Evolutionary conservation across 2,888 invertebrate genomes (phyloP).

Genomic region (Tubulanus polymorphus): DNA sequence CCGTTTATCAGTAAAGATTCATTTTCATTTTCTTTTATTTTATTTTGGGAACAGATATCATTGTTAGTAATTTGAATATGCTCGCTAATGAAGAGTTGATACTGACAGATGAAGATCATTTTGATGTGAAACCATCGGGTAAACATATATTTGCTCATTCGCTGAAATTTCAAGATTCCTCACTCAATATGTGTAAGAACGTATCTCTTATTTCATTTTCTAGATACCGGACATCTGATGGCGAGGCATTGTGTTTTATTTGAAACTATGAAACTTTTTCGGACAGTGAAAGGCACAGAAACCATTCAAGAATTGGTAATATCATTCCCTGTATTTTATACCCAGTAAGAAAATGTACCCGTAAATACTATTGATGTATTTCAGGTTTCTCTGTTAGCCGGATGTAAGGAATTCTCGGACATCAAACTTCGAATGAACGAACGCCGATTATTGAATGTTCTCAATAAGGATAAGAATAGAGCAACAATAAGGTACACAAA

Average conservation of each 20-base stretch:
- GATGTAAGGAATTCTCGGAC: conserved; percentile 66
- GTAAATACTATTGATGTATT: background rate
- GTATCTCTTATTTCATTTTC: conserved; percentile 9
- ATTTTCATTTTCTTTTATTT: background rate
- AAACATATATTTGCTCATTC: background rate
- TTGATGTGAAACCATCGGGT: conserved; percentile 61
- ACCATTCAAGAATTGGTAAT: conserved; percentile 46
- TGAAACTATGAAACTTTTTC: conserved; percentile 66
- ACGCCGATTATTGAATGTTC: conserved; percentile 64
- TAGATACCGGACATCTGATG: conserved; percentile 64
- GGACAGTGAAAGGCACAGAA: conserved; percentile 38
- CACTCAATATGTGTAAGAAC: background rate
- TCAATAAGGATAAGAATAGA: conserved; percentile 64
- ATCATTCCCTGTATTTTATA: background rate
- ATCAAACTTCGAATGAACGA: conserved; percentile 68
- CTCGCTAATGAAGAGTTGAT: conserved; percentile 65
- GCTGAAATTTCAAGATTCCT: background rate
- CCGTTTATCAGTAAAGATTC: no score
- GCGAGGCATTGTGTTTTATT: conserved; percentile 65
- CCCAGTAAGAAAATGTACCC: background rate
- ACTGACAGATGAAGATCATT: conserved; percentile 58
- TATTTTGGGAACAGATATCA: conserved; percentile 61
- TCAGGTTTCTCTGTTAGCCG: conserved; percentile 38
- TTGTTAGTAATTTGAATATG: conserved; percentile 67
- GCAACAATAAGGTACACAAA: conserved; percentile 61